Evolutionary conservation across 2,113 vertebrate genomes (phyloP), one percentile per base, ranked within the genome.

Genomic region (Pollachius pollachius): DNA sequence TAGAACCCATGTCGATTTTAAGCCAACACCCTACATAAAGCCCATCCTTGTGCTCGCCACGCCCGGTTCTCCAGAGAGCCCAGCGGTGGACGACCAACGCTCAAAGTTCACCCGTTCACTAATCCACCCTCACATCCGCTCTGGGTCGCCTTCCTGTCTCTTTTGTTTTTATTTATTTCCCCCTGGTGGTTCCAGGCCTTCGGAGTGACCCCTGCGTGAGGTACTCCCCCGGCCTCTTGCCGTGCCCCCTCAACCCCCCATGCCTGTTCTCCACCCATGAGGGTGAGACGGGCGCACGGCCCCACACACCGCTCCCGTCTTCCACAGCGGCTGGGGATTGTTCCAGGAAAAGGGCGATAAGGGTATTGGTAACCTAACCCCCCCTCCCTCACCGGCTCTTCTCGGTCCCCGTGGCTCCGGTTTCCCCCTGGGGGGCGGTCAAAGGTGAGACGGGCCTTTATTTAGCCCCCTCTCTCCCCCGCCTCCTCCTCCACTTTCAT

Each of bases 401-500:
- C 73, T 75, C 61, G 62, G 27, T 73, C 3, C 62, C 69, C 69
- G 62, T 60, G 73, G 84, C 80, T 90, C 79, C 75, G 77, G 56
- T 90, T 90, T 87, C 89, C 64, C 76, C 72, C 81, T 85, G 76
- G 75, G 73, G 71, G 73, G 72, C 74, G 88, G 84, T 88, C 88
- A 89, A 69, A 90, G 82, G 81, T 89, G 79, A 84, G 78, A 84
- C 80, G 30, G n/a, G 70, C 83, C 82, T 87, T 85, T 85, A 91
- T 91, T 88, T 92, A 92, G 89, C 83, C 74, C 80, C 56, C 70
- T 75, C 67, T 82, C 62, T 21, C 63, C 3, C 4, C 17, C 27
- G 16, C 64, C 83, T 83, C 69, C 34, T 15, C 85, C 88, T 88
- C 85, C 70, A 74, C 62, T 89, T 81, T 76, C 80, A 78, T 73